Evolutionary conservation across 2,888 invertebrate genomes (phyloP).

Genomic region (Cryptocheilus praepositus): DNA sequence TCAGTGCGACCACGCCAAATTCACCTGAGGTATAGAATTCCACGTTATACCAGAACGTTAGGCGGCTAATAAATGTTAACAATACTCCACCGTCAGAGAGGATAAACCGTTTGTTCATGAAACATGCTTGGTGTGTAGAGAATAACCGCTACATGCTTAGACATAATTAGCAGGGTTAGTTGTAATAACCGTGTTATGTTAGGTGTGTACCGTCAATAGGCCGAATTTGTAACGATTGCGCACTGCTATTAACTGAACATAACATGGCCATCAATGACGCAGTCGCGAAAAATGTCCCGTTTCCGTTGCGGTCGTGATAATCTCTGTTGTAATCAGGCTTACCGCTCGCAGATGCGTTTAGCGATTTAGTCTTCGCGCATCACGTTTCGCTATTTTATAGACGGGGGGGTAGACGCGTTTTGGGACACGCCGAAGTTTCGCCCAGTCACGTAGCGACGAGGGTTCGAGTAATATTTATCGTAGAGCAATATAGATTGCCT

Average conservation of each 20-base stretch:
- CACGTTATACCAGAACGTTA: constrained; percentile 47
- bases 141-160: constrained; percentile 44
- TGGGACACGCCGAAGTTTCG: too few species aligned
- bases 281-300: constrained; percentile 27
- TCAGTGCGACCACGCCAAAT: constrained; percentile 56
- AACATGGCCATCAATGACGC: constrained; percentile 40
- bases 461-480: too few species aligned
- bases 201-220: constrained; percentile 28
- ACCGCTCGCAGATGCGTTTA: neutral
- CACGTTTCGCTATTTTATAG: too few species aligned
- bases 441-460: too few species aligned
- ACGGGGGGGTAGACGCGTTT: too few species aligned
- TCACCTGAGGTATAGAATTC: constrained; percentile 57
- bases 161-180: constrained; percentile 30
- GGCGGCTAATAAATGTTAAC: constrained; percentile 50
- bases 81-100: constrained; percentile 43
- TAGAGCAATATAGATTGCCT: too few species aligned
- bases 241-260: constrained; percentile 47
- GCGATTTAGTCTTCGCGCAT: too few species aligned
- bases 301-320: constrained; percentile 15
- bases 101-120: constrained; percentile 42
- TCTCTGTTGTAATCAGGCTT: constrained; percentile 47
- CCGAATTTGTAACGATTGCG: constrained; percentile 41
- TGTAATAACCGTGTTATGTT: constrained; percentile 48
- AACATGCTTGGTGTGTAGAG: constrained; percentile 45